Conservation (phyloP, 2,888 invertebrate species). For the Tupiocoris notatus region DNA sequence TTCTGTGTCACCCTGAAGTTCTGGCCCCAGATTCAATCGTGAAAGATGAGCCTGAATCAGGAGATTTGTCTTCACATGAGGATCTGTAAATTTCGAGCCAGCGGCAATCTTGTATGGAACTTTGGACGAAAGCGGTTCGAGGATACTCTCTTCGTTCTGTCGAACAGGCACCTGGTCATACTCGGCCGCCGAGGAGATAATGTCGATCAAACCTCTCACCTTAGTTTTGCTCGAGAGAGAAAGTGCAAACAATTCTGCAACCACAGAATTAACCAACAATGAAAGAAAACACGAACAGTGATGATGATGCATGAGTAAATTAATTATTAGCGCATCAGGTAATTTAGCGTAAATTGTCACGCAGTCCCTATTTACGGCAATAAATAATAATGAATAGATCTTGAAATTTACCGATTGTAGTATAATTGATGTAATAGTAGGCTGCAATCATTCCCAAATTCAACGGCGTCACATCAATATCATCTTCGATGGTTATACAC, state of each 20-base stretch:
- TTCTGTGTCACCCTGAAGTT: slow-evolving; percentile 94
- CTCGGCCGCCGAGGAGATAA: slow-evolving; percentile 96
- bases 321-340: background rate
- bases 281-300: too few relatives aligned
- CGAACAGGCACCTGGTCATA: slow-evolving; percentile 92
- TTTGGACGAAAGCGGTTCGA: slow-evolving; percentile 63
- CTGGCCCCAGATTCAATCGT: slow-evolving; percentile 89
- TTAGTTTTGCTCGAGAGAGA: slow-evolving; percentile 97
- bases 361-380: too few relatives aligned
- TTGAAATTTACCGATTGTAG: slow-evolving; percentile 93
- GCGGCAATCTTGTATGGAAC: slow-evolving; percentile 64
- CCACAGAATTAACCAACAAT: slow-evolving; percentile 67
- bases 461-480: slow-evolving; percentile 93
- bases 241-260: slow-evolving; percentile 88
- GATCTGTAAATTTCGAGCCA: slow-evolving; percentile 79
- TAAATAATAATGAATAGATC: too few relatives aligned
- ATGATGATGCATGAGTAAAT: background rate
- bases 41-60: slow-evolving; percentile 94
- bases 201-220: slow-evolving; percentile 93
- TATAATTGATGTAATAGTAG: slow-evolving; percentile 99
- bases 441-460: slow-evolving; percentile 99
- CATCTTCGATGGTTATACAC: slow-evolving; percentile 96
- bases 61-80: slow-evolving; percentile 94
- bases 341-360: too few relatives aligned
- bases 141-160: slow-evolving; percentile 89